These are phyloP conservation scores for Melipona quadrifasciata DNA, from an alignment of 1,140 invertebrate genomes.

Conservation along the genomic window DNA sequence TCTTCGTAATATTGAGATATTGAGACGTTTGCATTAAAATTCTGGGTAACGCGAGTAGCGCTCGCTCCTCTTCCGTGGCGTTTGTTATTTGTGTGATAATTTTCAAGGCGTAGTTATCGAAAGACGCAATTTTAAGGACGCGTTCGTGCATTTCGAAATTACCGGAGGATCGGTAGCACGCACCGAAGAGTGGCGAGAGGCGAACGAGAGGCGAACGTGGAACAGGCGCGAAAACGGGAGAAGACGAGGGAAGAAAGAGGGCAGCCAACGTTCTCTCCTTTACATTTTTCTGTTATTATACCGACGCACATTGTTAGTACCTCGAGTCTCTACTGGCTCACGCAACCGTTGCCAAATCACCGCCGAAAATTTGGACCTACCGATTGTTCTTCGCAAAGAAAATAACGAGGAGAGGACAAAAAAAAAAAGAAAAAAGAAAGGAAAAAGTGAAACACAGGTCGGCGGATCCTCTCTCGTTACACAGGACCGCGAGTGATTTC, in stretches of 20 bases:
- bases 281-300: constrained; percentile 46
- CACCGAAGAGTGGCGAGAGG: not conserved
- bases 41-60: not conserved
- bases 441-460: not conserved
- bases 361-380: constrained; percentile 27
- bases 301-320: constrained; percentile 47
- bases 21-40: constrained; percentile 9
- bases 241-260: not conserved
- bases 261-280: not conserved
- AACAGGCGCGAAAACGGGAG: not conserved
- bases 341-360: constrained; percentile 59
- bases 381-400: not conserved
- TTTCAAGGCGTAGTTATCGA: constrained; percentile 20
- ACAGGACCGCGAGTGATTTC: not conserved
- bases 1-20: not conserved
- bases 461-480: not conserved
- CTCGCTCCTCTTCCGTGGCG: not conserved
- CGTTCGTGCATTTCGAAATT: constrained; percentile 45
- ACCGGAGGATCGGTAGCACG: constrained; percentile 15
- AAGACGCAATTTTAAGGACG: constrained; percentile 42
- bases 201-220: not conserved
- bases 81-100: constrained; percentile 33
- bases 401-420: not conserved
- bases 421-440: not conserved
- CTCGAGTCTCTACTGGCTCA: constrained; percentile 26